phyloP scores from a whole-genome alignment of 35 echinoderm and acorn worm genomes.

The Lytechinus pictus region DNA sequence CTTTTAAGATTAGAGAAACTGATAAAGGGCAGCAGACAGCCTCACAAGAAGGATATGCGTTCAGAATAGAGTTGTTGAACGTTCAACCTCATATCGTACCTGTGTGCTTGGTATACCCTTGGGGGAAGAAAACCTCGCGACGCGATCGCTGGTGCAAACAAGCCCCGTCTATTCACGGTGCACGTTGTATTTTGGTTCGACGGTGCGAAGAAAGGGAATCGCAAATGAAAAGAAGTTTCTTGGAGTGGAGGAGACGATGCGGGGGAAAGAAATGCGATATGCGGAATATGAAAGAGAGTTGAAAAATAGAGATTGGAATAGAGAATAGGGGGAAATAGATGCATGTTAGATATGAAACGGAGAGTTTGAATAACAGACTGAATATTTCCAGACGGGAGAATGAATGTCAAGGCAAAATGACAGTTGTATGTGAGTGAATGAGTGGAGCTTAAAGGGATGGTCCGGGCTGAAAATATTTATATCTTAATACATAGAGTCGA shows the following conservation, averaged over 20 bases:
- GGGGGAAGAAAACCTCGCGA: not conserved
- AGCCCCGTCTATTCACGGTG: not conserved
- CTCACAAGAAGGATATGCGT: not conserved
- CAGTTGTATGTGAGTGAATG: not conserved
- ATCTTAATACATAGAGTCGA: no score
- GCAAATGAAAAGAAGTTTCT: not conserved
- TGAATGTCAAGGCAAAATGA: not conserved
- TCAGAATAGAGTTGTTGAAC: not conserved
- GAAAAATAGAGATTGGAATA: not conserved
- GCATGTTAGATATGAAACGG: not conserved
- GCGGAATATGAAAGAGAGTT: not conserved
- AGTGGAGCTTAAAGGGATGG: not conserved
- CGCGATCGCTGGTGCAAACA: slow-evolving; percentile 27
- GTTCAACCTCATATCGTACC: not conserved
- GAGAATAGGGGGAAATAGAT: not conserved
- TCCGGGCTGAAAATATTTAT: no score
- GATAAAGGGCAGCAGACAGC: no score
- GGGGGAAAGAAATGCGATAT: not conserved
- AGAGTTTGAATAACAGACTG: not conserved
- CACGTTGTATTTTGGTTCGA: not conserved
- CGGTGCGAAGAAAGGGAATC: not conserved
- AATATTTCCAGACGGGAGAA: no score
- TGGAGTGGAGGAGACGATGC: not conserved
- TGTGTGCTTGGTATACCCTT: not conserved
- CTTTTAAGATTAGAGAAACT: no score